Evolutionary conservation across 2,888 invertebrate species (phyloP), one percentile per base, ranked within the genome.

Genomic region (Chymomyza procnemis): DNA sequence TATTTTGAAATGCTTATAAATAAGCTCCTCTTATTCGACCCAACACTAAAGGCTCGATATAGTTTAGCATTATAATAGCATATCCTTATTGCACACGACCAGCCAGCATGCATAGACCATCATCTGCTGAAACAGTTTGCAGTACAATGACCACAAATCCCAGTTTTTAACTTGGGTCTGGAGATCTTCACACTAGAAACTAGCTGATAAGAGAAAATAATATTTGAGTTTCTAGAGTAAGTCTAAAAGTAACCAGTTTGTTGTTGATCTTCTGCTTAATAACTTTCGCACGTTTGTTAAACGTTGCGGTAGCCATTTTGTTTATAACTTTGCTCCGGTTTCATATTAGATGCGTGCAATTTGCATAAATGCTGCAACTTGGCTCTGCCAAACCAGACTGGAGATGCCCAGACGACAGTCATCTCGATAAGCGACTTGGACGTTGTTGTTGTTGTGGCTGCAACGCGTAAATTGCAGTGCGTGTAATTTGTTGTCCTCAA

Each of bases 401-500:
- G 60, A 47, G 59, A 26, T 30, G 9, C 9, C 34, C 54, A 46
- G 34, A 41, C 34, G 34, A 41, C 34, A 34, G 34, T 34, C 34
- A 9, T 8, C 34, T 34, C 34, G 9, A 16, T 9, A 18, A 12
- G 57, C 9, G 5, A 22, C 30, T n/a, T 57, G n/a, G 26, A n/a
- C 60, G n/a, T 6, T 50, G 5, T 60, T 60, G 34, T 60, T 18
- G 12, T 18, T 9, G 12, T 18, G n/a, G 46, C 12, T 30, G 54
- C 48, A 26, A 26, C 6, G 26, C 18, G 50, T 55, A 58, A 59
- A 66, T 63, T 67, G 62, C 76, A 67, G 58, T 80, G 76, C 78
- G 71, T 76, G 72, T 69, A 75, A 75, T 80, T 75, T 60, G 71
- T 67, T 78, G 78, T 74, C 76, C 76, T 67, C 72, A 78, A 75